A percentile compares a stretch with the other conserved stretches of the same genome.
Conservation (phyloP, 2,113 vertebrate species). For the Glaucomys volans region DNA sequence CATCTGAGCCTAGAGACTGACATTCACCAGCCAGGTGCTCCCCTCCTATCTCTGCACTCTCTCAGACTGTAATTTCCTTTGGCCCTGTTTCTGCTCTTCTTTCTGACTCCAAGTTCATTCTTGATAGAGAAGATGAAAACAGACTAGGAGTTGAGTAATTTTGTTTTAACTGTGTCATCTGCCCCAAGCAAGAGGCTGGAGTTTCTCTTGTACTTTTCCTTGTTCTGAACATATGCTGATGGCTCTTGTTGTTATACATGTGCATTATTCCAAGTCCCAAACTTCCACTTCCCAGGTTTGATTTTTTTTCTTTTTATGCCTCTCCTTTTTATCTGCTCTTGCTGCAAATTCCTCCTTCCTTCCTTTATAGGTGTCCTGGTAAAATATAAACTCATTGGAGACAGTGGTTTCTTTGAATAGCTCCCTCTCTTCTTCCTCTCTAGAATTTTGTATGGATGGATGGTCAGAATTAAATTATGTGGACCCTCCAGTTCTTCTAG, state of each 20-base stretch:
- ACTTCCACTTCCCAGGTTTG: neutral
- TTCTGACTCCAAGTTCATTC: slow-evolving; percentile 57
- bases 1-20: neutral
- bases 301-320: slow-evolving; percentile 29
- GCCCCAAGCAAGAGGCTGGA: neutral
- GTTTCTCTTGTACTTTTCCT: neutral
- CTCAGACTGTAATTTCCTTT: slow-evolving; percentile 80
- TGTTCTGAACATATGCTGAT: neutral
- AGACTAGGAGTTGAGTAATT: slow-evolving; percentile 53
- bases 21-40: neutral
- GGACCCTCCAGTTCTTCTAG: neutral
- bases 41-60: slow-evolving; percentile 31
- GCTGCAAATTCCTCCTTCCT: slow-evolving; percentile 22
- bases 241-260: neutral
- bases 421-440: slow-evolving; percentile 43
- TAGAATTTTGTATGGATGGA: neutral
- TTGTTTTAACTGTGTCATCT: slow-evolving; percentile 50
- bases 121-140: slow-evolving; percentile 64
- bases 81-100: slow-evolving; percentile 34
- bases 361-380: slow-evolving; percentile 16
- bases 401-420: slow-evolving; percentile 34
- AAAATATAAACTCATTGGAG: slow-evolving; percentile 31
- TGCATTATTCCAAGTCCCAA: neutral
- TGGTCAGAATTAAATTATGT: neutral
- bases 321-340: slow-evolving; percentile 31